Evolutionary conservation across 2,113 vertebrate species (phyloP).

Genomic region (Arvicanthis niloticus): DNA sequence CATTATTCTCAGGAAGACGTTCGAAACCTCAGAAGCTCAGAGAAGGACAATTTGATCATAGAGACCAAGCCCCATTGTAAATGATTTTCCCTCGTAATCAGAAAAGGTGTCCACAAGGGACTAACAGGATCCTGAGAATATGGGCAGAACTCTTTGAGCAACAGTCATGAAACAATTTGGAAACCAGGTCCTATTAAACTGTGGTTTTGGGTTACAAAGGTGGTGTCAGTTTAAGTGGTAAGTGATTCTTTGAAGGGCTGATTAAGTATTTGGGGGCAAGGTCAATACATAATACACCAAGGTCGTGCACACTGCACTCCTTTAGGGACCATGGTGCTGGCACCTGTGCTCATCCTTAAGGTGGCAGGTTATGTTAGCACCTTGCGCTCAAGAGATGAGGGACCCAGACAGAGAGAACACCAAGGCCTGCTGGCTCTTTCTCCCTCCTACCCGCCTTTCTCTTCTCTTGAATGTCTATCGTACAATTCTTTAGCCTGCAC

Average conservation of each 20-base stretch:
- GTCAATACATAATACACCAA: not conserved
- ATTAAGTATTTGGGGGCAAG: not conserved
- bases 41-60: not conserved
- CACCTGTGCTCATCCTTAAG: not conserved
- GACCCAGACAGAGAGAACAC: not conserved
- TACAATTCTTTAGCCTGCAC: fast-evolving
- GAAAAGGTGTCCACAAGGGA: not conserved
- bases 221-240: not conserved
- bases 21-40: not conserved
- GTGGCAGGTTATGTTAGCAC: not conserved
- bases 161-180: not conserved
- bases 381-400: not conserved
- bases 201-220: not conserved
- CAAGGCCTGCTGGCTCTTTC: not conserved
- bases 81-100: not conserved
- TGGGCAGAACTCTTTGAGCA: not conserved
- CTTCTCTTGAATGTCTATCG: not conserved
- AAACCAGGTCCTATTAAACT: not conserved
- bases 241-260: not conserved
- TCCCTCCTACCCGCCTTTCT: not conserved
- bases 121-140: not conserved
- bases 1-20: not conserved
- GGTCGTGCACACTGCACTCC: not conserved
- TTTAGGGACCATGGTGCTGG: not conserved
- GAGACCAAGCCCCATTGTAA: not conserved